phyloP scores from a whole-genome alignment of 2,888 invertebrate species.

The Andrena flavipes region DNA sequence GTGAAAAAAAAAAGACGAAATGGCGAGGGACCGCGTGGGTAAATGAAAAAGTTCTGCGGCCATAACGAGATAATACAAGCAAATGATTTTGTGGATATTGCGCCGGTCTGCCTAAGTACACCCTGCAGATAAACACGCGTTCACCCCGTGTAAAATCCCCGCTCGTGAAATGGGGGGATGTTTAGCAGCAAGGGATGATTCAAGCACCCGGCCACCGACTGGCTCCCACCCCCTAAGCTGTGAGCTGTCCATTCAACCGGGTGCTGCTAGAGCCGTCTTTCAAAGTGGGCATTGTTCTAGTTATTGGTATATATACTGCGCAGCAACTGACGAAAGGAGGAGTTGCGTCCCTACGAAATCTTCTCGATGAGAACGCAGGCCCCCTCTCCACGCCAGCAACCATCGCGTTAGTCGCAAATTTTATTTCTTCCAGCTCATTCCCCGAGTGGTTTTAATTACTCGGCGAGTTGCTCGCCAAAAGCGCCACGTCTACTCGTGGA shows the following conservation, averaged over 20 bases:
- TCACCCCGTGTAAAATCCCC: slow-evolving; percentile 55
- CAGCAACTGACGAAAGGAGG: slow-evolving; percentile 46
- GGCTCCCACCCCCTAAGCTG: slow-evolving; percentile 61
- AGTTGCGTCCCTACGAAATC: slow-evolving; percentile 36
- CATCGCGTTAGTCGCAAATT: slow-evolving; percentile 3
- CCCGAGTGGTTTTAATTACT: slow-evolving; percentile 6
- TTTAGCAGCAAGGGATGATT: slow-evolving; percentile 68
- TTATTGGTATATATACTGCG: slow-evolving; percentile 59
- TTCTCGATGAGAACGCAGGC: not conserved
- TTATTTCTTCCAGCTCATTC: not conserved
- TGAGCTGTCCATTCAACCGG: slow-evolving; percentile 64
- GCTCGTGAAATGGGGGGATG: slow-evolving; percentile 60
- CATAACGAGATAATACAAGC: slow-evolving; percentile 49
- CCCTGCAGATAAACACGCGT: slow-evolving; percentile 59
- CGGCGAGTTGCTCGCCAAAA: not conserved
- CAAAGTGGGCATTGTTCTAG: slow-evolving; percentile 63
- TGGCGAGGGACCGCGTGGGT: not conserved
- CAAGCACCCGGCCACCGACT: slow-evolving; percentile 63
- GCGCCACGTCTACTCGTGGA: no score
- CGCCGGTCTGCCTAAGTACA: slow-evolving; percentile 44
- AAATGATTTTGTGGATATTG: slow-evolving; percentile 63
- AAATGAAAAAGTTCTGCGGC: slow-evolving; percentile 34
- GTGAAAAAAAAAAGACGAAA: not conserved
- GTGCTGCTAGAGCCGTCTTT: slow-evolving; percentile 51
- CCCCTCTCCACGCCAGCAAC: no score